These are phyloP conservation scores for Asteroscopus sphinx DNA, from an alignment of 2,888 invertebrate genomes.

Conservation along the genomic window DNA sequence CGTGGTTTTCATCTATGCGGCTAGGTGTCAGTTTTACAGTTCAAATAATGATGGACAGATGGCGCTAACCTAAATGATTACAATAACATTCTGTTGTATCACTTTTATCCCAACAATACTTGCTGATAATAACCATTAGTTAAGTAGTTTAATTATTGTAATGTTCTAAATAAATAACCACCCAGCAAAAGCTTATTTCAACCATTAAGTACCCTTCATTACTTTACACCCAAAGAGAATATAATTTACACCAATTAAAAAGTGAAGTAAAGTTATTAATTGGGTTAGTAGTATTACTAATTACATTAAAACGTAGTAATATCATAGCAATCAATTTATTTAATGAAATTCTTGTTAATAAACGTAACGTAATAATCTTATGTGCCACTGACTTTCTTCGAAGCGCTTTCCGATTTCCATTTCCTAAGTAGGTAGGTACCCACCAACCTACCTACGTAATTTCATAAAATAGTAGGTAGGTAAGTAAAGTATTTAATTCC, in stretches of 20 bases:
- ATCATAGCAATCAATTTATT: neutral
- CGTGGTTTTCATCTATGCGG: neutral
- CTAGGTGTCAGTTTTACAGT: conserved; percentile 1
- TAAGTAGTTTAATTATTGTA: neutral
- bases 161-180: conserved; percentile 3
- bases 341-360: neutral
- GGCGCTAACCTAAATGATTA: conserved; percentile 9
- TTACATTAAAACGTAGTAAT: neutral
- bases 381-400: too few species aligned
- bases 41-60: conserved; percentile 11
- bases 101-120: too few species aligned
- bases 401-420: too few species aligned
- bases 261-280: too few species aligned
- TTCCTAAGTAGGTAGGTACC: too few species aligned
- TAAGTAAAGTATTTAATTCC: too few species aligned
- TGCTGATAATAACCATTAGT: neutral
- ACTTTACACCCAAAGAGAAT: neutral
- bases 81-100: too few species aligned
- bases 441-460: too few species aligned
- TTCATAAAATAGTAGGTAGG: too few species aligned
- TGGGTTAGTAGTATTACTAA: neutral
- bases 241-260: conserved; percentile 1
- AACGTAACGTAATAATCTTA: too few species aligned
- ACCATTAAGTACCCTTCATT: neutral
- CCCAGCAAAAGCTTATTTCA: too few species aligned